These are phyloP conservation scores for Zeus faber DNA, from an alignment of 2,113 vertebrate species.

Conservation along the genomic window DNA sequence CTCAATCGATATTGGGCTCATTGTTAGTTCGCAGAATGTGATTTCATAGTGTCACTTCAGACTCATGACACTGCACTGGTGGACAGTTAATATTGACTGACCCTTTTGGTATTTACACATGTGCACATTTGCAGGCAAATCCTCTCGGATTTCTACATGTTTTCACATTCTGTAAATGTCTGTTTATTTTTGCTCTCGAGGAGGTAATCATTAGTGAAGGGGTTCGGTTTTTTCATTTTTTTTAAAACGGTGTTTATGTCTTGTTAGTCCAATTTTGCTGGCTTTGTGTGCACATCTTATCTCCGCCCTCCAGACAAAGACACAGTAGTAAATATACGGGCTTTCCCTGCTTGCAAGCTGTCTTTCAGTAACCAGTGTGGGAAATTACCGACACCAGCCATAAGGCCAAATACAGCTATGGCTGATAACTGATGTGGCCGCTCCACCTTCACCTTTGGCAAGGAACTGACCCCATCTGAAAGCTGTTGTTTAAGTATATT, in stretches of 20 bases:
- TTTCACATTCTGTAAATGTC: constrained; percentile 24
- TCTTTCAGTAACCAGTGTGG: constrained; percentile 21
- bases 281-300: constrained; percentile 57
- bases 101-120: too few species aligned
- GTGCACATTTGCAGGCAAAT: constrained; percentile 40
- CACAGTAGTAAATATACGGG: constrained; percentile 53
- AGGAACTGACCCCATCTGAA: too few species aligned
- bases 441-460: too few species aligned
- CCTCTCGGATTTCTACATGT: constrained; percentile 28
- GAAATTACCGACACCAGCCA: constrained; percentile 33
- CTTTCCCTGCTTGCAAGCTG: constrained; percentile 58
- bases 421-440: not conserved
- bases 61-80: too few species aligned
- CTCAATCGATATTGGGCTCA: not conserved
- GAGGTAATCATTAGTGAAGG: constrained; percentile 57
- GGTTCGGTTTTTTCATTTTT: constrained; percentile 33
- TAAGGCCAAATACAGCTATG: constrained; percentile 16
- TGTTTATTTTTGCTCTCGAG: constrained; percentile 25
- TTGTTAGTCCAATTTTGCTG: constrained; percentile 29
- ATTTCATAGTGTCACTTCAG: too few species aligned
- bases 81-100: too few species aligned
- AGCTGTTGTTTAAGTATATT: too few species aligned
- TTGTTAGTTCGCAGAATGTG: not conserved
- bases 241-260: constrained; percentile 27
- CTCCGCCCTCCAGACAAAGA: constrained; percentile 53